phyloP scores from a whole-genome alignment of 2,113 vertebrate genomes.

The Orthochromis malagaraziensis region DNA sequence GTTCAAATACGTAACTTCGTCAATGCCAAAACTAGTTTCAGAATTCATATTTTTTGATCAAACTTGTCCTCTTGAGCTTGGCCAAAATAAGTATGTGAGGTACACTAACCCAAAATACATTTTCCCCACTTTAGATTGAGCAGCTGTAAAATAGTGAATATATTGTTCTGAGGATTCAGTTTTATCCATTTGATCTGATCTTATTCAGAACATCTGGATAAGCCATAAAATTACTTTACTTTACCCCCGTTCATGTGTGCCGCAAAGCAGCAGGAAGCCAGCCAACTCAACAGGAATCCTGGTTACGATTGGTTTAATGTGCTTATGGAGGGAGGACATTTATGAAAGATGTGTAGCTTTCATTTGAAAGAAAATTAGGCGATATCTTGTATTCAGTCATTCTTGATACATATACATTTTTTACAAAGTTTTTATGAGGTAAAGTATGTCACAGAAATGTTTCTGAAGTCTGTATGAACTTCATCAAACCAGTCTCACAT shows the following conservation, averaged over 20 bases:
- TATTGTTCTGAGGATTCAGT: background rate
- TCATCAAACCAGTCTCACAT: background rate
- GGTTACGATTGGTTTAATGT: background rate
- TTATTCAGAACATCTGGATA: background rate
- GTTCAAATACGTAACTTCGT: accelerated
- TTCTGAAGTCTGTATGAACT: background rate
- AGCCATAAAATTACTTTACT: background rate
- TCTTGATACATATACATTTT: background rate
- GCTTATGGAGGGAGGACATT: background rate
- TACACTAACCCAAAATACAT: background rate
- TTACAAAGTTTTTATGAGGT: background rate
- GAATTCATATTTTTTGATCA: background rate
- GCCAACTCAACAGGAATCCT: background rate
- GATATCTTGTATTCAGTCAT: background rate
- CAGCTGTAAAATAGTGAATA: background rate
- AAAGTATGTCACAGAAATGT: background rate
- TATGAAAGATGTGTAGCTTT: background rate
- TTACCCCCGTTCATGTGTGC: background rate
- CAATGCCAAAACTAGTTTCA: background rate
- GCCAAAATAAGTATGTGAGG: background rate
- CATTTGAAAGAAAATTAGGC: background rate
- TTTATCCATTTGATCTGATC: background rate
- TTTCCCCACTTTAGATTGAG: background rate
- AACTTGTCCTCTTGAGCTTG: background rate
- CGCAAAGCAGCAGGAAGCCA: background rate